Percentiles rank a stretch among this genome's conserved stretches.
Conservation (phyloP, 2,888 invertebrate genomes). For the Drosophila austrosaltans region DNA sequence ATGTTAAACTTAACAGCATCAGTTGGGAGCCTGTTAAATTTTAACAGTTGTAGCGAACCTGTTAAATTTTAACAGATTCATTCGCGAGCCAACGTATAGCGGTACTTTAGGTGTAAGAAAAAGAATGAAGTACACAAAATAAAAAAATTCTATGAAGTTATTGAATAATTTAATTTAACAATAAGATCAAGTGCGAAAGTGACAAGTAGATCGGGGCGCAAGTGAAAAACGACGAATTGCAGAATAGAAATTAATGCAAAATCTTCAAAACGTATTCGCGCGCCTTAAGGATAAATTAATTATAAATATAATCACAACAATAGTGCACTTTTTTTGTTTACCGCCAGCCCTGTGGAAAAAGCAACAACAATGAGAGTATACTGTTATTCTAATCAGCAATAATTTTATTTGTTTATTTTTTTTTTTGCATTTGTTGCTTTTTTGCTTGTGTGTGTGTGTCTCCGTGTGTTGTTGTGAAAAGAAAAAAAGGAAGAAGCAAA, state of each 20-base stretch:
- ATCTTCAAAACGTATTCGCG: constrained; percentile 1
- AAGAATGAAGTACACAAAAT: constrained; percentile 40
- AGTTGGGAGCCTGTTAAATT: neutral
- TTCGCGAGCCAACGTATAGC: constrained; percentile 11
- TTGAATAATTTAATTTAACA: neutral
- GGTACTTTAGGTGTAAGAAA: constrained; percentile 27
- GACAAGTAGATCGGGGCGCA: neutral
- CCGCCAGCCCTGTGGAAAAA: neutral
- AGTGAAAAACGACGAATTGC: neutral
- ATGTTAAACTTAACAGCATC: too few species aligned
- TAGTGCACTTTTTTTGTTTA: constrained; percentile 1
- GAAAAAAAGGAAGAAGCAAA: constrained; percentile 11
- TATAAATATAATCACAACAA: neutral
- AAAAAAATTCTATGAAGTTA: neutral
- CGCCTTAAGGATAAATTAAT: neutral
- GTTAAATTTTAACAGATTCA: neutral
- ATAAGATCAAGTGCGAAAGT: neutral
- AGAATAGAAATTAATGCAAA: neutral
- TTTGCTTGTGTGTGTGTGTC: constrained; percentile 10
- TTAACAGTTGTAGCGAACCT: neutral
- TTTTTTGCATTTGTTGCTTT: constrained; percentile 8
- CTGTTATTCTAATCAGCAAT: neutral
- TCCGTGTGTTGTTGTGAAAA: constrained; percentile 2
- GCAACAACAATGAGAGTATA: neutral
- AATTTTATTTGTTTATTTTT: constrained; percentile 5